A percentile compares a stretch with the other conserved stretches of the same genome.
Evolutionary conservation across 2,888 invertebrate genomes (phyloP).

Genomic region (Ganaspis brasiliensis): DNA sequence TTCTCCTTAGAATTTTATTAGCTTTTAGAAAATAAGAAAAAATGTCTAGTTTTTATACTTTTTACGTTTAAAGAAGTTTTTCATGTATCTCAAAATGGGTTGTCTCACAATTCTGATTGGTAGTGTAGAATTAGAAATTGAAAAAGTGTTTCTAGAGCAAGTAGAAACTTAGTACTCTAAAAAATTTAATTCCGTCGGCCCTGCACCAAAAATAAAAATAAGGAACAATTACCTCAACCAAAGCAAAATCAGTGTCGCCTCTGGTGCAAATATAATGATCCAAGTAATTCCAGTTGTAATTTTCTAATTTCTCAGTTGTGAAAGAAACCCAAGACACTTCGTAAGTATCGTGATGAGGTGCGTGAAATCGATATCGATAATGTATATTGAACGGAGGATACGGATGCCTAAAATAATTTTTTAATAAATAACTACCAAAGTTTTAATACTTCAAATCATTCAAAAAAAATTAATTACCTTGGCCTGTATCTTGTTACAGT

Average conservation of each 20-base stretch:
- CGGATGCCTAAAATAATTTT: constrained; percentile 87
- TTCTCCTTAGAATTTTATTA: too few species aligned
- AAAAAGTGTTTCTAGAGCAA: too few species aligned
- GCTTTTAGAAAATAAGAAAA: too few species aligned
- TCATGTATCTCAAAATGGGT: too few species aligned
- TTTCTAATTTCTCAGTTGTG: constrained; percentile 96
- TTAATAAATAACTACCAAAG: not conserved
- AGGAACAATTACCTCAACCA: constrained; percentile 91
- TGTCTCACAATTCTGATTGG: too few species aligned
- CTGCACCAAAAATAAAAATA: too few species aligned
- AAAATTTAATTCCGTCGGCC: too few species aligned
- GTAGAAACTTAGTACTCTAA: too few species aligned
- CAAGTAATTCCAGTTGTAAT: constrained; percentile 98
- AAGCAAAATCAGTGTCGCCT: constrained; percentile 94
- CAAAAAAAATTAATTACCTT: constrained; percentile 83
- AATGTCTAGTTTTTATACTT: too few species aligned
- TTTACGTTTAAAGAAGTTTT: too few species aligned
- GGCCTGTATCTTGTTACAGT: constrained; percentile 96
- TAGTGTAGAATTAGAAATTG: too few species aligned
- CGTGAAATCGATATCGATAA: constrained; percentile 95
- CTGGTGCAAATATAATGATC: constrained; percentile 98
- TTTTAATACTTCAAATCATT: not conserved
- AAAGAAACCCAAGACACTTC: constrained; percentile 97
- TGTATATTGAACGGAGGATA: constrained; percentile 96
- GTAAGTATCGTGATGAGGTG: constrained; percentile 95